phyloP scores from a whole-genome alignment of 1,140 invertebrate species.

The Drosophila sp. region DNA sequence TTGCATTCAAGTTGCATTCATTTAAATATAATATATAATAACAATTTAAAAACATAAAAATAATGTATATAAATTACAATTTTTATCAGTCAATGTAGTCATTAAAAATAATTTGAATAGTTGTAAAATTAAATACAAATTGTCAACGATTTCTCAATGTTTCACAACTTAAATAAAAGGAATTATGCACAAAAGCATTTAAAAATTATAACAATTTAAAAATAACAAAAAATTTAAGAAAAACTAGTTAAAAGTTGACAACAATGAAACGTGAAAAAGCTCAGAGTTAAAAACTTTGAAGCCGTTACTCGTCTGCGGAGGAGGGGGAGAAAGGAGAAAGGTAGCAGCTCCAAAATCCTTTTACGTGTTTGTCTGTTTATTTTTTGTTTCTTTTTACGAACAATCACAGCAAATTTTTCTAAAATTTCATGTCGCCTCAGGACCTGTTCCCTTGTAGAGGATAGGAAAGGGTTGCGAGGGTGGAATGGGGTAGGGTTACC shows the following conservation, averaged over 20 bases:
- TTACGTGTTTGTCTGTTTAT: constrained; percentile 43
- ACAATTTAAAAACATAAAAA: too few species aligned
- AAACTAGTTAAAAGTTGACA: constrained; percentile 83
- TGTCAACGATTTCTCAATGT: neutral
- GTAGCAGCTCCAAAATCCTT: constrained; percentile 62
- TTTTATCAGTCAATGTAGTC: too few species aligned
- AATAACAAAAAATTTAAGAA: constrained; percentile 34
- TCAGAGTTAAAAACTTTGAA: constrained; percentile 61
- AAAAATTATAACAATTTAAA: constrained; percentile 68
- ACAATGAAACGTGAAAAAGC: constrained; percentile 79
- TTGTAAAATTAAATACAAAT: constrained; percentile 27
- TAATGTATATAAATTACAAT: too few species aligned
- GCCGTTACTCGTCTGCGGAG: constrained; percentile 20
- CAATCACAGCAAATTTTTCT: constrained; percentile 81
- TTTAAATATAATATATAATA: too few species aligned
- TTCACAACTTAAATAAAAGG: constrained; percentile 18
- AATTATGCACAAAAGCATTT: constrained; percentile 66
- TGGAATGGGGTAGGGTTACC: constrained; percentile 36
- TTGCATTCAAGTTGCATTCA: too few species aligned
- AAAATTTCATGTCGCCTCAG: constrained; percentile 72
- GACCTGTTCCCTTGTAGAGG: neutral
- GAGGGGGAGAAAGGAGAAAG: neutral
- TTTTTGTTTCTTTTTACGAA: constrained; percentile 63
- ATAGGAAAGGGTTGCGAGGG: too few species aligned
- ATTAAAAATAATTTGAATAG: neutral